These are phyloP conservation scores for Dolichallabes microphthalmus DNA, from an alignment of 2,113 vertebrate genomes.

Conservation along the genomic window DNA sequence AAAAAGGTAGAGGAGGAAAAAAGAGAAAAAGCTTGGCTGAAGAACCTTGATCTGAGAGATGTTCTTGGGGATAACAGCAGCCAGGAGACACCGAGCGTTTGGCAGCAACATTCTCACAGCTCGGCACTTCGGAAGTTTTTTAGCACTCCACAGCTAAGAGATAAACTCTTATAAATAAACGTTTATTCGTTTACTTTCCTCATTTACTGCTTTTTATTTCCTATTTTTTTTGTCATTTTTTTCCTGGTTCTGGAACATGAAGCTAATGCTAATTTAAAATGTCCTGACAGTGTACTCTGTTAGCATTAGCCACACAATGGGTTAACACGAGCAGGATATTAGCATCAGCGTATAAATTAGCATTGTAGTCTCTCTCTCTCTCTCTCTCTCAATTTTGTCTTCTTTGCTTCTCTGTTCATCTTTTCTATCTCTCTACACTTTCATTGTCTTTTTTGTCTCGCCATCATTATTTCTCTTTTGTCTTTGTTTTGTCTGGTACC, in stretches of 20 bases:
- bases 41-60: constrained; percentile 11
- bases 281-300: neutral
- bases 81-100: constrained; percentile 33
- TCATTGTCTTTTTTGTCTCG: neutral
- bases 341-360: neutral
- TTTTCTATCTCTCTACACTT: neutral
- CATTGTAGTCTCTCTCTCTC: neutral
- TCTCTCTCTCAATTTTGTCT: neutral
- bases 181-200: constrained; percentile 34
- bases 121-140: constrained; percentile 38
- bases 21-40: constrained; percentile 32
- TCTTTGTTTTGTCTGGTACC: neutral
- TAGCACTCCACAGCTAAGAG: constrained; percentile 49
- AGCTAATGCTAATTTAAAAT: neutral
- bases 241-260: neutral
- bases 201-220: constrained; percentile 34
- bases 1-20: constrained; percentile 2
- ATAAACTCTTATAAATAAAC: constrained; percentile 41
- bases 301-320: neutral
- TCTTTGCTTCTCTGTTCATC: neutral
- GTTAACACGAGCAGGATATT: neutral
- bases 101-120: constrained; percentile 26
- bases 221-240: neutral
- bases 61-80: constrained; percentile 31
- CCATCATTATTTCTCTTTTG: neutral